Evolutionary conservation across 2,888 invertebrate species (phyloP).

Genomic region (Ashinkailepas kermadecensis): DNA sequence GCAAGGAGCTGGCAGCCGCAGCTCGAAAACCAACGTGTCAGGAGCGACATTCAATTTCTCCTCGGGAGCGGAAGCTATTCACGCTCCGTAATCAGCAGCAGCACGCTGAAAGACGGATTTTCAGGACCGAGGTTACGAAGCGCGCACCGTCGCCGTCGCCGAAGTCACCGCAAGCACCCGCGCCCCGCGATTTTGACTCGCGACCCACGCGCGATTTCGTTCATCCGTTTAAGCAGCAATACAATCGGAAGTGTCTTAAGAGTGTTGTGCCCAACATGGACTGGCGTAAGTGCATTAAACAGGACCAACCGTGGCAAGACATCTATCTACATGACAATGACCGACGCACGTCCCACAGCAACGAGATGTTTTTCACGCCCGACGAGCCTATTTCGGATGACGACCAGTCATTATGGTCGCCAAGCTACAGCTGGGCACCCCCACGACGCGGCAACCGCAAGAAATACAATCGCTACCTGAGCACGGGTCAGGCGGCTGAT

Average conservation of each 20-base stretch:
- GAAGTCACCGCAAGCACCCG: neutral
- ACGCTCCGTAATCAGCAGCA: conserved; percentile 1
- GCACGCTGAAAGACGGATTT: neutral
- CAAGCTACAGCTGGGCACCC: conserved; percentile 15
- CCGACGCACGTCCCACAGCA: neutral
- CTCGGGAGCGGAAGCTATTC: neutral
- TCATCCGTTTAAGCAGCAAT: neutral
- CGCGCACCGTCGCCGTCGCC: neutral
- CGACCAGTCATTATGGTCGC: neutral
- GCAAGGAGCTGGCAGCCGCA: neutral
- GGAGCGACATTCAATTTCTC: neutral
- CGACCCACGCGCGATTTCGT: neutral
- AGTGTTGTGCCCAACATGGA: neutral
- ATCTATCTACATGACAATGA: neutral
- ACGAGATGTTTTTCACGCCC: neutral
- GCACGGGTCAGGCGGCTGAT: neutral
- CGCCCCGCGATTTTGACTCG: neutral
- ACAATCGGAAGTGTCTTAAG: neutral
- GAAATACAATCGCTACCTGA: neutral
- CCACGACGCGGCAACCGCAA: neutral
- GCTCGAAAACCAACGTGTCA: neutral
- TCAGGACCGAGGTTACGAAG: neutral
- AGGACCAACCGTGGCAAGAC: neutral
- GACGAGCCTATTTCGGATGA: neutral
- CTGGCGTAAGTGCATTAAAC: neutral